Conservation (phyloP, 2,113 vertebrate genomes). For the Festucalex cinctus region DNA sequence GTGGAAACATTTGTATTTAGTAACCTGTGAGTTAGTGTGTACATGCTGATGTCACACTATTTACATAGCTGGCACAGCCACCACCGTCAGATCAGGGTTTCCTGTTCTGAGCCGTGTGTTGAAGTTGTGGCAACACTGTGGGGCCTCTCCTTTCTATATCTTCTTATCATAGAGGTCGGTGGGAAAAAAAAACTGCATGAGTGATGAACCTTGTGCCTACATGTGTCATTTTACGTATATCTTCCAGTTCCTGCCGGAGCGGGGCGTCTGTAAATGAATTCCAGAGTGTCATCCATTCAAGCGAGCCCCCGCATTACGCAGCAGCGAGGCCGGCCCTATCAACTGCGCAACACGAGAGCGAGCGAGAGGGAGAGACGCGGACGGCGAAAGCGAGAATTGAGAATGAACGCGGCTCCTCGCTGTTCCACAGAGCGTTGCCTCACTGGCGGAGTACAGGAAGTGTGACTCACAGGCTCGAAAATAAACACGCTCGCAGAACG, state of each 20-base stretch:
- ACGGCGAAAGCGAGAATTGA: slow-evolving; percentile 61
- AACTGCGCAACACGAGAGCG: slow-evolving; percentile 27
- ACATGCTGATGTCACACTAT: too few relatives aligned
- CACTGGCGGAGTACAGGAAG: slow-evolving; percentile 66
- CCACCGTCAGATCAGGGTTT: neutral
- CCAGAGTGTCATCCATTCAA: slow-evolving; percentile 58
- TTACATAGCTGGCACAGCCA: neutral
- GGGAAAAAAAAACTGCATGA: neutral
- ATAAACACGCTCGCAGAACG: slow-evolving; percentile 61
- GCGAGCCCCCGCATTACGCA: slow-evolving; percentile 58
- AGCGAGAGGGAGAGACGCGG: slow-evolving; percentile 34
- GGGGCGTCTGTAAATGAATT: slow-evolving; percentile 56
- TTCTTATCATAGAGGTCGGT: slow-evolving; percentile 5
- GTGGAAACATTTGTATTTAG: too few relatives aligned
- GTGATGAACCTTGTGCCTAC: slow-evolving; percentile 15
- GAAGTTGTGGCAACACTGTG: neutral
- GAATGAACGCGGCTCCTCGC: slow-evolving; percentile 69
- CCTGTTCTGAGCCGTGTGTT: neutral
- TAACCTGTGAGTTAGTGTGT: too few relatives aligned
- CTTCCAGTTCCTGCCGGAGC: slow-evolving; percentile 17
- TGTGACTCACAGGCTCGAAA: slow-evolving; percentile 70
- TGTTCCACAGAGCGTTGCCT: slow-evolving; percentile 64
- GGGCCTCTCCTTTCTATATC: slow-evolving; percentile 24
- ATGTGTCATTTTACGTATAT: slow-evolving; percentile 15
- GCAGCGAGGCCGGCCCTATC: slow-evolving; percentile 51